phyloP scores from a whole-genome alignment of 1,140 invertebrate genomes.

The Pinna nobilis region DNA sequence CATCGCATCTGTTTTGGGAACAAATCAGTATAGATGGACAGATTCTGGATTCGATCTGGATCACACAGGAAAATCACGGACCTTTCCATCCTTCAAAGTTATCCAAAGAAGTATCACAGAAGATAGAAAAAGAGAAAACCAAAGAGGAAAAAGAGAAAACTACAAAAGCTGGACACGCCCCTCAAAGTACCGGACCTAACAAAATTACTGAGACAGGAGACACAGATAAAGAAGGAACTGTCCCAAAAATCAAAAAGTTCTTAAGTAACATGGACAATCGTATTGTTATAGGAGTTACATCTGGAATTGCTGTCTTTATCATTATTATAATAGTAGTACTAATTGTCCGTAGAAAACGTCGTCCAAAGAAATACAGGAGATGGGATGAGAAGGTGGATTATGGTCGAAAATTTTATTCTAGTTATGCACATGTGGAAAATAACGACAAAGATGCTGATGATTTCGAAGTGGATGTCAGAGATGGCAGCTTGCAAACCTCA shows the following conservation, averaged over 20 bases:
- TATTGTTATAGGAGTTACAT: slow-evolving; percentile 34
- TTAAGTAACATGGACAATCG: slow-evolving; percentile 27
- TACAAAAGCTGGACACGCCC: background rate
- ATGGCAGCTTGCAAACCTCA: slow-evolving; percentile 35
- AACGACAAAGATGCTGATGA: slow-evolving; percentile 53
- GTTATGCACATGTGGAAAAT: slow-evolving; percentile 40
- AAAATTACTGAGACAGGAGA: background rate
- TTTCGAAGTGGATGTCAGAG: slow-evolving; percentile 55
- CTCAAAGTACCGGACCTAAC: no score
- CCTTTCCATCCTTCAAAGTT: slow-evolving; percentile 26
- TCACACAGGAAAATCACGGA: slow-evolving; percentile 61
- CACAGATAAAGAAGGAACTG: background rate
- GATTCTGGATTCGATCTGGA: slow-evolving; percentile 59
- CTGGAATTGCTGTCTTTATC: slow-evolving; percentile 36
- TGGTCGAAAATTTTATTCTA: slow-evolving; percentile 53
- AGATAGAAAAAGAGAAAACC: slow-evolving; percentile 1
- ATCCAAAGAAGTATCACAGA: background rate
- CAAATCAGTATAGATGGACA: slow-evolving; percentile 82
- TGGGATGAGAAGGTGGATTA: slow-evolving; percentile 57
- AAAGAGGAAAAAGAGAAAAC: slow-evolving; percentile 10
- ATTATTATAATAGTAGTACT: slow-evolving; percentile 35
- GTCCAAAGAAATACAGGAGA: slow-evolving; percentile 44
- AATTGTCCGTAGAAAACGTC: slow-evolving; percentile 29
- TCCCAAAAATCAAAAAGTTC: slow-evolving; percentile 14
- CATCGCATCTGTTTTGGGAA: slow-evolving; percentile 92